Conservation (phyloP, 2,888 invertebrate genomes). For the Megaustenia siamemsis region DNA sequence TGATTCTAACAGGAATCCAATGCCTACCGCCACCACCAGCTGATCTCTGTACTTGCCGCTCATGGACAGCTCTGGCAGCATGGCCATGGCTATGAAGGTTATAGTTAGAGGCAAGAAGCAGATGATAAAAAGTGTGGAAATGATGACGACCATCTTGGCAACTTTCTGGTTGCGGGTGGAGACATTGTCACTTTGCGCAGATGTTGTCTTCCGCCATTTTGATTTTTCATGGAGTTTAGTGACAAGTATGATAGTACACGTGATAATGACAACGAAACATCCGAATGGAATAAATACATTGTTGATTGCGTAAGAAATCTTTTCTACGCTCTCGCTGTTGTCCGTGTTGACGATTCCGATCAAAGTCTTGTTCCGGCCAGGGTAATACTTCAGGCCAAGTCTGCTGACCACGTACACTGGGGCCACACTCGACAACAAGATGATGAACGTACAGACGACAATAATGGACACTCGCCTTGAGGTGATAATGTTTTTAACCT, state of each 20-base stretch:
- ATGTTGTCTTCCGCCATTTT: conserved; percentile 14
- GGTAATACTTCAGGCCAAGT: not conserved
- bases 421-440: not conserved
- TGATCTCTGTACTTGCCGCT: not conserved
- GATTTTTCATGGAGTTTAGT: not conserved
- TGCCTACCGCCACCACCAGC: not conserved
- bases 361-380: not conserved
- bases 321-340: not conserved
- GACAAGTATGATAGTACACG: not conserved
- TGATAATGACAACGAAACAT: conserved; percentile 1
- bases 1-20: not conserved
- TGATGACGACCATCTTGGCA: conserved; percentile 19
- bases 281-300: not conserved
- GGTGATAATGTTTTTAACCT: conserved; percentile 10
- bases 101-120: not conserved
- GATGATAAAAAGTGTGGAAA: not conserved
- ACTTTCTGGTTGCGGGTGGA: conserved; percentile 23
- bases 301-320: not conserved
- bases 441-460: not conserved
- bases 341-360: not conserved
- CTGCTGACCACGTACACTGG: conserved; percentile 14
- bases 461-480: conserved; percentile 1
- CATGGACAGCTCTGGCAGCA: not conserved
- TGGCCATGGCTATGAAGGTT: conserved; percentile 3
- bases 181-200: not conserved